Percentiles rank a stretch among this genome's conserved stretches.
Evolutionary conservation across 2,797 vertebrate genomes (phyloP).

Genomic region (Steatocranus sp.): DNA sequence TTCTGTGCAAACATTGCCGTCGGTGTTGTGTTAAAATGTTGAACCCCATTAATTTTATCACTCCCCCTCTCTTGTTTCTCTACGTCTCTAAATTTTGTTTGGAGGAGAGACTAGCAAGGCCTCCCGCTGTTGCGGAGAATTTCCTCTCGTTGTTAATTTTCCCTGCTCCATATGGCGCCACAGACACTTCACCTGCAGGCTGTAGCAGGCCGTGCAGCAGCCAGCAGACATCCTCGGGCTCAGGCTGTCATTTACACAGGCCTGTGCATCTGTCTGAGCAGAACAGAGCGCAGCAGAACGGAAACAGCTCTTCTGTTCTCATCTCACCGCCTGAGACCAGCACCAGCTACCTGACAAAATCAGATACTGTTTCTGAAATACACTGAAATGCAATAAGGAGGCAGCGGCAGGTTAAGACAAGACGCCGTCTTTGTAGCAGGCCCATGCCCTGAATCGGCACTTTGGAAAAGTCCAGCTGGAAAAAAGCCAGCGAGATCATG

Average conservation of each 20-base stretch:
- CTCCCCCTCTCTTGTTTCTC: slow-evolving; percentile 87
- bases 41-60: slow-evolving; percentile 99
- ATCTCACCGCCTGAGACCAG: slow-evolving; percentile 54
- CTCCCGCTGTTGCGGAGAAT: slow-evolving; percentile 95
- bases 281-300: slow-evolving; percentile 43
- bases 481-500: slow-evolving; percentile 32
- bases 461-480: slow-evolving; percentile 32
- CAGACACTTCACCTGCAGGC: slow-evolving; percentile 99
- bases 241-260: slow-evolving; percentile 97
- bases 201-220: slow-evolving; percentile 94
- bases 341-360: slow-evolving; percentile 42
- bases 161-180: slow-evolving; percentile 99
- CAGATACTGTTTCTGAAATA: slow-evolving; percentile 11
- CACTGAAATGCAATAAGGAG: not conserved
- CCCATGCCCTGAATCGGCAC: not conserved
- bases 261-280: slow-evolving; percentile 91
- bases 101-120: slow-evolving; percentile 80
- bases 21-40: slow-evolving; percentile 96
- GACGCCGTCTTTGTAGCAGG: not conserved
- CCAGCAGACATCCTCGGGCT: slow-evolving; percentile 95
- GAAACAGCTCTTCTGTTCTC: slow-evolving; percentile 50
- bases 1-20: slow-evolving; percentile 97
- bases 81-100: slow-evolving; percentile 96
- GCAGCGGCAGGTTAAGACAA: slow-evolving; percentile 1
- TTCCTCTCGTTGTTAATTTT: slow-evolving; percentile 99